These are phyloP conservation scores for Rhingia campestris DNA, from an alignment of 2,888 invertebrate genomes.

Conservation along the genomic window DNA sequence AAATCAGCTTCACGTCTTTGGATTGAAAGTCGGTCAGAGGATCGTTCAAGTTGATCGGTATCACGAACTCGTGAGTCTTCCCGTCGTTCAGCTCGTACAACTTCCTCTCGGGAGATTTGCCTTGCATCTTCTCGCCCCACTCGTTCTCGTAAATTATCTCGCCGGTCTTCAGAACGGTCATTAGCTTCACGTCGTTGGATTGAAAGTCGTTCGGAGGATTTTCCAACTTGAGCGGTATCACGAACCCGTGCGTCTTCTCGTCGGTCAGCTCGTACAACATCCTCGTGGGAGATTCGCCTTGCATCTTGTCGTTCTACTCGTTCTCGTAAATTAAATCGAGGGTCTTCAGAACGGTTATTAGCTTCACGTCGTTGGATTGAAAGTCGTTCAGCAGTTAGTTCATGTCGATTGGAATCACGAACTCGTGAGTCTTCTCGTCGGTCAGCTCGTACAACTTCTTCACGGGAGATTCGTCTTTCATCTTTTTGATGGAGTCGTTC, in stretches of 20 bases:
- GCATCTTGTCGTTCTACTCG: background rate
- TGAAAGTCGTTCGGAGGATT: background rate
- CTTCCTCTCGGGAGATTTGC: background rate
- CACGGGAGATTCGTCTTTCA: background rate
- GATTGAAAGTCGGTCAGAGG: background rate
- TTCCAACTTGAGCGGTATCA: background rate
- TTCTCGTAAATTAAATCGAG: background rate
- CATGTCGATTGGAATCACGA: background rate
- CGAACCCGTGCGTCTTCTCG: slow-evolving; percentile 2
- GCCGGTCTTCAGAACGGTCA: background rate
- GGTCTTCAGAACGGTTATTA: background rate
- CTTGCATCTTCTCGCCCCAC: slow-evolving; percentile 17
- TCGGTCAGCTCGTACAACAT: slow-evolving; percentile 5
- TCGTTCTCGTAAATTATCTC: slow-evolving; percentile 25
- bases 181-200: slow-evolving; percentile 1
- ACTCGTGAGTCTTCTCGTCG: background rate
- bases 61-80: background rate
- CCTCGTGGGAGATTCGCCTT: slow-evolving; percentile 1
- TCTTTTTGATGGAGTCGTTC: background rate
- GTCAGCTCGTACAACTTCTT: background rate
- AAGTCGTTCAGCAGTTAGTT: background rate
- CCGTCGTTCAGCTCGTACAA: background rate
- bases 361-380: background rate
- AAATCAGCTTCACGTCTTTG: slow-evolving; percentile 2
- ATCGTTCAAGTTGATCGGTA: slow-evolving; percentile 8